Percentiles rank a stretch among this genome's conserved stretches.
Evolutionary conservation across 2,113 vertebrate genomes (phyloP).

Genomic region (Cardinalis cardinalis): DNA sequence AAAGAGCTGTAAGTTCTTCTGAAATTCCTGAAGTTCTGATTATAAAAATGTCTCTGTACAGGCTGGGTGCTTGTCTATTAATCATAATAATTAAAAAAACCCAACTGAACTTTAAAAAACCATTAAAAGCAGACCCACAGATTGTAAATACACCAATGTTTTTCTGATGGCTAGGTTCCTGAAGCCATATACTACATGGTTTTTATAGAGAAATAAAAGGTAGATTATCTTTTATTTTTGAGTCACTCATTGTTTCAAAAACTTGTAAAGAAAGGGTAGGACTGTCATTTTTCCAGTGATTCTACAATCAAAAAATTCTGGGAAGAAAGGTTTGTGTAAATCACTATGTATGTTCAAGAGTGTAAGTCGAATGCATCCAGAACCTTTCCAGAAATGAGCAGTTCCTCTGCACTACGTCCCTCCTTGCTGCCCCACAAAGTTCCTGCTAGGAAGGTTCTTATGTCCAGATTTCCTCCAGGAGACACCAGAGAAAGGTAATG

Average conservation of each 20-base stretch:
- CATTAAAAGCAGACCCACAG: not conserved
- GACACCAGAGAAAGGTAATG: not conserved
- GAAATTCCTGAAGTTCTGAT: not conserved
- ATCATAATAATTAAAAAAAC: not conserved
- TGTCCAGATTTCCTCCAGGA: rapidly evolving
- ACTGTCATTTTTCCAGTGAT: not conserved
- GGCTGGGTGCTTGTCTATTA: not conserved
- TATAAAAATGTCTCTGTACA: not conserved
- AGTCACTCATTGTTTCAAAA: not conserved
- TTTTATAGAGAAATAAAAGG: not conserved
- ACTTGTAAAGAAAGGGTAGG: not conserved
- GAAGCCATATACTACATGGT: not conserved
- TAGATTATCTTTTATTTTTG: not conserved
- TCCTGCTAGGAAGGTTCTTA: not conserved
- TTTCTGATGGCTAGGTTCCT: not conserved
- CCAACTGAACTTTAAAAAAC: rapidly evolving
- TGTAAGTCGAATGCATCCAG: not conserved
- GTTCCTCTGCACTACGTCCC: not conserved
- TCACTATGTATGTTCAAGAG: not conserved
- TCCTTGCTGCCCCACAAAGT: not conserved
- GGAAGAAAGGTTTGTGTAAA: not conserved
- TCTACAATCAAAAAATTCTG: not conserved
- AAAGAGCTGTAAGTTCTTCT: not conserved
- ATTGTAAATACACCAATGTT: not conserved
- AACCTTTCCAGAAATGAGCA: not conserved